Base-by-base conservation (phyloP, 2,888 invertebrate species). In the Drosophila antonietae region DNA sequence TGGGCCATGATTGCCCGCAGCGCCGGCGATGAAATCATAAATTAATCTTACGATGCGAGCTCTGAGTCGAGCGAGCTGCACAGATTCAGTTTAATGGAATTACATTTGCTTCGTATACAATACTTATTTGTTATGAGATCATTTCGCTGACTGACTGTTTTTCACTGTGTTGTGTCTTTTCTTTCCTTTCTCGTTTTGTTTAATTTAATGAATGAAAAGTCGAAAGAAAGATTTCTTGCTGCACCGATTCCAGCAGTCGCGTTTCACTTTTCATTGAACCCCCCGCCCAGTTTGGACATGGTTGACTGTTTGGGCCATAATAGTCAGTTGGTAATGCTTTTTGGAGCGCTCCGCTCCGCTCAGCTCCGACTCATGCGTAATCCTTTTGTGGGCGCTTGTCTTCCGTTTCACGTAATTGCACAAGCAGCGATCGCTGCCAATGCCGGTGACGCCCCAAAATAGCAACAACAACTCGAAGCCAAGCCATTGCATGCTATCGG, bases 191-290 rank as follows among this genome's bases (percentile, higher is more conserved):
- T 28, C 31, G 43, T 41, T 52, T 46, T 65, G 47, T 66, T 73
- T 65, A 61, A 67, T 73, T 86, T 70, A 68, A 68, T 81, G 71
- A 83, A 72, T 83, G 72, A 81, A 81, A 76, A 74, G 55, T 31
- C 41, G 9, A 53, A 57, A 58, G 68, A 43, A 57, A 62, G 68
- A 43, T 68, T 78, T 73, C 62, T 58, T 61, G 68, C 55, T 73
- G 66, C 81, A 73, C 65, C 63, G 68, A 71, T 68, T 74, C 60
- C 46, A 56, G n/a, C 43, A 46, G 57, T 2, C 53, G 61, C 64
- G 71, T 86, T 81, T 82, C 79, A 74, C 79, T 84, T 82, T 82
- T 68, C 61, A 70, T 78, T 78, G 64, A 78, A 74, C 46, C 61
- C 49, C 53, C 53, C 23, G 37, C 53, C 67, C 47, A 47, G 46